Percentiles rank a stretch among this genome's conserved stretches.
Evolutionary conservation across 2,113 vertebrate genomes (phyloP).

Genomic region (Aix galericulata): DNA sequence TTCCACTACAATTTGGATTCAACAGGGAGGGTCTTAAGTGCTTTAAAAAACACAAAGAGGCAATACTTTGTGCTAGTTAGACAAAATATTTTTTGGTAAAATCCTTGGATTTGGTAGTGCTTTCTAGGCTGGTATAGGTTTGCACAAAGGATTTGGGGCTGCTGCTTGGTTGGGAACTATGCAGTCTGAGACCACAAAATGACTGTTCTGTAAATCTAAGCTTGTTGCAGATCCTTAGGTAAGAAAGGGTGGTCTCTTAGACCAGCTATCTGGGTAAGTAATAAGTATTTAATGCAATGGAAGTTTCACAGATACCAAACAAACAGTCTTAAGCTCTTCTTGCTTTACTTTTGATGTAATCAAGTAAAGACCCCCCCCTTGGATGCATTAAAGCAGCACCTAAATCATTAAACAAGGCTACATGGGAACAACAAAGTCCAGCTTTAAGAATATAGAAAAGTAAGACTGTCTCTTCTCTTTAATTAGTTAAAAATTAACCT

Average conservation of each 20-base stretch:
- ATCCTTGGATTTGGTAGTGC: not conserved
- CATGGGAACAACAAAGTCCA: not conserved
- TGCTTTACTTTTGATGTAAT: not conserved
- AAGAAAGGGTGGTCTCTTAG: not conserved
- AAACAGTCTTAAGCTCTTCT: not conserved
- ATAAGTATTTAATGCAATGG: conserved; percentile 6
- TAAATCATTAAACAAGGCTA: conserved; percentile 11
- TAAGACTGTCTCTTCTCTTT: not conserved
- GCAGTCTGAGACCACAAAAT: not conserved
- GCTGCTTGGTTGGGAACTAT: not conserved
- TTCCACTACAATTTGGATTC: not conserved
- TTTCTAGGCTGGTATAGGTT: not conserved
- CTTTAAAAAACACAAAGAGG: not conserved
- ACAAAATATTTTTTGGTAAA: not conserved
- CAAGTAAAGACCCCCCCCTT: not conserved
- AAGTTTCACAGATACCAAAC: not conserved
- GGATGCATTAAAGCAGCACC: not conserved
- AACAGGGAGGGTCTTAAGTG: not conserved
- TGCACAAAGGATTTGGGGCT: not conserved
- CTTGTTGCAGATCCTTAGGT: not conserved
- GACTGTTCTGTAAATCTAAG: not conserved
- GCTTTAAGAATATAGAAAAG: not conserved
- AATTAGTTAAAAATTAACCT: not conserved
- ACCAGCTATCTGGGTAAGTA: not conserved
- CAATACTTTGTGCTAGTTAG: not conserved